Conservation (phyloP, 2,888 invertebrate genomes). For the Amphipyra tragopoginis region DNA sequence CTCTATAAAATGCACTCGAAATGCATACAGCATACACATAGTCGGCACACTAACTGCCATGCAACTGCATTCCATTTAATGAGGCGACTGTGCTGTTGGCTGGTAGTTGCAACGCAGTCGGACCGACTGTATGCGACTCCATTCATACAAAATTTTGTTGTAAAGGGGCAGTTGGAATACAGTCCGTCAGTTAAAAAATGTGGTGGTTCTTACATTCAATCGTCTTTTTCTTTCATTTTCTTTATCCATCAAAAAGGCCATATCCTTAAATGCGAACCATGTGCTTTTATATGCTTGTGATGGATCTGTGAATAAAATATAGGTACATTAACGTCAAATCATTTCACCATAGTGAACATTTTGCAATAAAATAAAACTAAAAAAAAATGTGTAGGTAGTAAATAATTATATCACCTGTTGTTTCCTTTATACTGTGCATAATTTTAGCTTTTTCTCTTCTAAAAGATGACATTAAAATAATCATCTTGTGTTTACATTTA, state of each 20-base stretch:
- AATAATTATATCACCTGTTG: constrained; percentile 39
- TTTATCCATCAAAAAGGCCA: constrained; percentile 70
- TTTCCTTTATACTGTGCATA: constrained; percentile 51
- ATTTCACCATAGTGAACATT: not conserved
- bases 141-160: too few relatives aligned
- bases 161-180: too few relatives aligned
- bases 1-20: too few relatives aligned
- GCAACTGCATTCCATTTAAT: too few relatives aligned
- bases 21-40: too few relatives aligned
- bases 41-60: too few relatives aligned
- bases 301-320: constrained; percentile 51
- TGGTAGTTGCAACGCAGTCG: too few relatives aligned
- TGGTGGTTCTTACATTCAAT: constrained; percentile 45
- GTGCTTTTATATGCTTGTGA: constrained; percentile 54
- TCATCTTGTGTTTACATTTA: constrained; percentile 70
- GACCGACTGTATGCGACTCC: too few relatives aligned
- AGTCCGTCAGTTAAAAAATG: not conserved
- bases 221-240: constrained; percentile 61
- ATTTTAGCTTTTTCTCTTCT: constrained; percentile 72
- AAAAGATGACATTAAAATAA: constrained; percentile 68
- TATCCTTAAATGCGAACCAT: constrained; percentile 72
- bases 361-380: not conserved
- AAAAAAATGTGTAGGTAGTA: not conserved
- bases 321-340: too few relatives aligned
- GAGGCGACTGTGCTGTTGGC: too few relatives aligned